Evolutionary conservation across 1,140 invertebrate species (phyloP).

Genomic region (Heliconius eleuchia): DNA sequence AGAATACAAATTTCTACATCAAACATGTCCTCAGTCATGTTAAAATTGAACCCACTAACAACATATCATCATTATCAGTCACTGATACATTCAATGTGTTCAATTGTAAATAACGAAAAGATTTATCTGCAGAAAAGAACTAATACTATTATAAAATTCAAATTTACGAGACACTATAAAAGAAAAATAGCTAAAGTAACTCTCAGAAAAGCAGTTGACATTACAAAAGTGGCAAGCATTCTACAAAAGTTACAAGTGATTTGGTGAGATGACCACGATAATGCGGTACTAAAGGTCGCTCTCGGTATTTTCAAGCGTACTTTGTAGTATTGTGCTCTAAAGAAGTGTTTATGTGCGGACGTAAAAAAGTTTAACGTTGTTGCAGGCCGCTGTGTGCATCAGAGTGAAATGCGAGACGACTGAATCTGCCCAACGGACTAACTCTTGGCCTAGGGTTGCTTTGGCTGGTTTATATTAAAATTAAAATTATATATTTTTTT

Average conservation of each 20-base stretch:
- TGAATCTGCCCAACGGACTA: slow-evolving; percentile 33
- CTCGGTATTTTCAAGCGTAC: background rate
- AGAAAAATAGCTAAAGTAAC: background rate
- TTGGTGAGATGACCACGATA: slow-evolving; percentile 2
- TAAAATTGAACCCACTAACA: too few species aligned
- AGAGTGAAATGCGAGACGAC: slow-evolving; percentile 47
- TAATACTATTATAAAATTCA: background rate
- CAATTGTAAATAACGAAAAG: too few species aligned
- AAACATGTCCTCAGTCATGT: too few species aligned
- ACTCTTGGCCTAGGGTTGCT: slow-evolving; percentile 15
- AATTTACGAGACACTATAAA: background rate
- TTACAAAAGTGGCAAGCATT: background rate
- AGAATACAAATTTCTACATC: too few species aligned
- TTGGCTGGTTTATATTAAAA: background rate
- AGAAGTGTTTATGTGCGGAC: slow-evolving; percentile 33
- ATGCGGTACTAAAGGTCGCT: background rate
- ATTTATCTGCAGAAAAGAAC: background rate
- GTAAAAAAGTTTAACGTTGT: slow-evolving; percentile 54
- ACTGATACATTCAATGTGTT: too few species aligned
- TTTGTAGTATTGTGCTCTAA: slow-evolving; percentile 13
- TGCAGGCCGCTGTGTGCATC: slow-evolving; percentile 46
- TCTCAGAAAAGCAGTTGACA: background rate
- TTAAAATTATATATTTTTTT: background rate
- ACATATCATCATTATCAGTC: too few species aligned
- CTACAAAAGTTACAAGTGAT: slow-evolving; percentile 8